Conservation (phyloP, 2,888 invertebrate genomes). For the Eupeodes luniger region DNA sequence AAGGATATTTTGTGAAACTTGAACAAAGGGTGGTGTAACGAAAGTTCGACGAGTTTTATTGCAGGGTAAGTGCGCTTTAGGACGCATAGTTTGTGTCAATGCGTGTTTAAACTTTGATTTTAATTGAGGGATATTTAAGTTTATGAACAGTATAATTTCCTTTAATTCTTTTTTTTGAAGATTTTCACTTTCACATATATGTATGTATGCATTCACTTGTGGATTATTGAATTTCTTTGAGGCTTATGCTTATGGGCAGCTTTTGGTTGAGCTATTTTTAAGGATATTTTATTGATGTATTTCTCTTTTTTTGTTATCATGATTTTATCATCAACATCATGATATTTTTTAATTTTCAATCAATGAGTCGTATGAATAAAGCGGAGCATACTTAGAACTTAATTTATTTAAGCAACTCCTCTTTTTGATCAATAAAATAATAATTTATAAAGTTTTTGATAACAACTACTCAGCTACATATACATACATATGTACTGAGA, state of each 20-base stretch:
- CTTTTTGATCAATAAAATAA: too few species aligned
- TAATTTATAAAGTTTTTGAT: too few species aligned
- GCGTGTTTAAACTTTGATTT: slow-evolving; percentile 36
- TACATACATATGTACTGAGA: too few species aligned
- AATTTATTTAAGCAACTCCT: too few species aligned
- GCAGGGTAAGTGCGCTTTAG: slow-evolving; percentile 28
- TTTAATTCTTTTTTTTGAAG: too few species aligned
- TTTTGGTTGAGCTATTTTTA: background rate
- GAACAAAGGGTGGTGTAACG: slow-evolving; percentile 45
- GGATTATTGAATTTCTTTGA: background rate
- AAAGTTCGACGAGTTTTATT: slow-evolving; percentile 67
- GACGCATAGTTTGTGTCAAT: slow-evolving; percentile 50
- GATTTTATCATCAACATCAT: too few species aligned
- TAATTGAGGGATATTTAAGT: slow-evolving; percentile 21
- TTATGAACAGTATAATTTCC: background rate
- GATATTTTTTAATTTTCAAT: too few species aligned
- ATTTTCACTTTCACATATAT: background rate
- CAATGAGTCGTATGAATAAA: too few species aligned
- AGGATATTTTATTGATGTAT: background rate
- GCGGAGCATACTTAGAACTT: too few species aligned
- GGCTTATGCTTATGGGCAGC: background rate
- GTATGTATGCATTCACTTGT: background rate
- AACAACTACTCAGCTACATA: too few species aligned
- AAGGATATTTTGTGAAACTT: slow-evolving; percentile 46
- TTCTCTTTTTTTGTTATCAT: background rate